phyloP scores from a whole-genome alignment of 2,888 invertebrate genomes.

The Pycnomerus fuliginosus region DNA sequence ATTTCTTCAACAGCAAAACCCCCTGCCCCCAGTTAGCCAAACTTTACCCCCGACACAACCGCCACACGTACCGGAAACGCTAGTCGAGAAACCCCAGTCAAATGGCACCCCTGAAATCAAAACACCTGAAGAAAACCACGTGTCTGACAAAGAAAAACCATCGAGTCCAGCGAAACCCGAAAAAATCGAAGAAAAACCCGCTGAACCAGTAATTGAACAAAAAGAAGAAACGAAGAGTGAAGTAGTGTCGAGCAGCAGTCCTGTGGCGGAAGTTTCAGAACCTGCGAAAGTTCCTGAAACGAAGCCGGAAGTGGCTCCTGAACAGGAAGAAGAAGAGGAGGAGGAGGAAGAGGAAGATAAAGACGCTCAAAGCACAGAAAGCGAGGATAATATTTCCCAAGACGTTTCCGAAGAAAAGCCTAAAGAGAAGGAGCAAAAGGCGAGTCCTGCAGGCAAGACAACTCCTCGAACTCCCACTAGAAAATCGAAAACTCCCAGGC shows the following conservation, averaged over 20 bases:
- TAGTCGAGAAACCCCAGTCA: constrained; percentile 43
- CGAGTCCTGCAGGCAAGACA: constrained; percentile 58
- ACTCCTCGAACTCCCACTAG: constrained; percentile 57
- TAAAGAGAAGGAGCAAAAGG: constrained; percentile 15
- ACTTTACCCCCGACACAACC: constrained; percentile 39
- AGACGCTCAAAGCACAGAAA: no score
- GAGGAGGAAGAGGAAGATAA: background rate
- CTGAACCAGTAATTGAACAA: constrained; percentile 13
- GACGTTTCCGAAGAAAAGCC: background rate
- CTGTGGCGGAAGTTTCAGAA: no score
- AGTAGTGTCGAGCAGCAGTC: no score
- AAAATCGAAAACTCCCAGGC: constrained; percentile 55
- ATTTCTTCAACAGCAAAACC: constrained; percentile 30
- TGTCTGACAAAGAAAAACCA: constrained; percentile 23
- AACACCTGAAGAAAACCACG: constrained; percentile 36
- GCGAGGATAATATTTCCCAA: no score
- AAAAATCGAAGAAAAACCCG: constrained; percentile 11
- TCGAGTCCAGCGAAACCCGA: constrained; percentile 34
- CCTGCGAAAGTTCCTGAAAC: no score
- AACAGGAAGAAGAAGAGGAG: no score
- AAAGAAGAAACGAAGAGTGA: constrained; percentile 1
- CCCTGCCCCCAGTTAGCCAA: constrained; percentile 40
- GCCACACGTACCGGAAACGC: constrained; percentile 46
- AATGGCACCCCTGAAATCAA: constrained; percentile 45
- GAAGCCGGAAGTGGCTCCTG: no score